These are phyloP conservation scores for Chondrilla cf. caribensis DNA, from an alignment of 37 sponge, comb jelly and placozoan genomes.

Conservation along the genomic window DNA sequence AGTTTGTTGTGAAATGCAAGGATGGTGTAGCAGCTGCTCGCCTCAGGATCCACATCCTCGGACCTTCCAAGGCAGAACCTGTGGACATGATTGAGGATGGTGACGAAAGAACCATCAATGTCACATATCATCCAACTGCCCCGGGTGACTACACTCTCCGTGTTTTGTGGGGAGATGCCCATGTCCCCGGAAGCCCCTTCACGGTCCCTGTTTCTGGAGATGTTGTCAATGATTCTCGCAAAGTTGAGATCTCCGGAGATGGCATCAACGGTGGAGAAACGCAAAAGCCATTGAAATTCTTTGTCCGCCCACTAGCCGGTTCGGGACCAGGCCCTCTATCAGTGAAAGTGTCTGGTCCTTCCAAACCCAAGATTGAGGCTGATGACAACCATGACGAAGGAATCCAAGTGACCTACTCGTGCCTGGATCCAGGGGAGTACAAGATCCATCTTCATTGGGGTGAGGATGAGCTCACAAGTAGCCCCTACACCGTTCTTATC, in stretches of 20 bases:
- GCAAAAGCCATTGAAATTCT: constrained; percentile 51
- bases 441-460: constrained; percentile 78
- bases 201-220: constrained; percentile 69
- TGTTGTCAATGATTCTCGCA: constrained; percentile 54
- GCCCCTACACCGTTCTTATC: constrained; percentile 58
- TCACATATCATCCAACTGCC: constrained; percentile 77
- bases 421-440: constrained; percentile 84
- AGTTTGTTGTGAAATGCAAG: constrained; percentile 53
- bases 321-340: constrained; percentile 85
- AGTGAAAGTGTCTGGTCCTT: constrained; percentile 75
- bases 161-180: constrained; percentile 84
- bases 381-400: constrained; percentile 77
- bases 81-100: constrained; percentile 67
- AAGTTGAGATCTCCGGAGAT: constrained; percentile 58
- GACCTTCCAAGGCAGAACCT: constrained; percentile 87
- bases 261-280: constrained; percentile 69
- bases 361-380: constrained; percentile 75
- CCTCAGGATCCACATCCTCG: constrained; percentile 70
- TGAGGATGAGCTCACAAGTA: constrained; percentile 65
- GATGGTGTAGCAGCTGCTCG: constrained; percentile 70
- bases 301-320: constrained; percentile 61
- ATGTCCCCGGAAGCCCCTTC: constrained; percentile 86
- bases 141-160: constrained; percentile 81
- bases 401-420: constrained; percentile 54
- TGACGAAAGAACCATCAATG: constrained; percentile 61